Conservation (phyloP, 2,888 invertebrate species). For the Chydorus sphaericus region DNA sequence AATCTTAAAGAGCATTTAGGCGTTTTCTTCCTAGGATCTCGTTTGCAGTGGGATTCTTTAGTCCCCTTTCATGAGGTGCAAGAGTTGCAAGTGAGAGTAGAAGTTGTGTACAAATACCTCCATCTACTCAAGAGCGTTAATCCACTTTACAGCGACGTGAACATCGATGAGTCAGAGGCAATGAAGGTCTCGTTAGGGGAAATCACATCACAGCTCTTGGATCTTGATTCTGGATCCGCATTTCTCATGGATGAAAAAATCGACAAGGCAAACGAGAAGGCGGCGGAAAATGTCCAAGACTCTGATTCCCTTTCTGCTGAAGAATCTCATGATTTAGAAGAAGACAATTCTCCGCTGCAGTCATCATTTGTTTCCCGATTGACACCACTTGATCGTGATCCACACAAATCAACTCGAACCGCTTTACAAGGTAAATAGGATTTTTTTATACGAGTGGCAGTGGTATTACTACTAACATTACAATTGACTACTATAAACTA, state of each 20-base stretch:
- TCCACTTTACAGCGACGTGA: background rate
- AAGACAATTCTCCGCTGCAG: too few species aligned
- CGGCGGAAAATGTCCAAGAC: background rate
- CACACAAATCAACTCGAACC: background rate
- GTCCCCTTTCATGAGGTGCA: background rate
- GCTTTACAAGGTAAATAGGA: background rate
- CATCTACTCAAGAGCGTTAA: background rate
- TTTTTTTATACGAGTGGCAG: too few species aligned
- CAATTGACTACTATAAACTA: too few species aligned
- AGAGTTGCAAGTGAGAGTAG: background rate
- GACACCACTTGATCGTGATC: background rate
- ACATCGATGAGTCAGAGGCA: background rate
- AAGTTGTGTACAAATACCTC: background rate
- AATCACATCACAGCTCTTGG: background rate
- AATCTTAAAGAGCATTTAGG: background rate
- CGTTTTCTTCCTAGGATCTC: background rate
- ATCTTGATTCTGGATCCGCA: too few species aligned
- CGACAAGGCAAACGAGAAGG: background rate
- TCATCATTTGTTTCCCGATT: background rate
- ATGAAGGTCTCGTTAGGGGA: background rate
- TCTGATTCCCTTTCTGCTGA: background rate
- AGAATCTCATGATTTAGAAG: background rate
- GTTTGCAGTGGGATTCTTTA: background rate
- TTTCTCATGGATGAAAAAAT: background rate
- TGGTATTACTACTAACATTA: too few species aligned